phyloP scores from a whole-genome alignment of 2,888 invertebrate species.

The Caenorhabditis sp. region DNA sequence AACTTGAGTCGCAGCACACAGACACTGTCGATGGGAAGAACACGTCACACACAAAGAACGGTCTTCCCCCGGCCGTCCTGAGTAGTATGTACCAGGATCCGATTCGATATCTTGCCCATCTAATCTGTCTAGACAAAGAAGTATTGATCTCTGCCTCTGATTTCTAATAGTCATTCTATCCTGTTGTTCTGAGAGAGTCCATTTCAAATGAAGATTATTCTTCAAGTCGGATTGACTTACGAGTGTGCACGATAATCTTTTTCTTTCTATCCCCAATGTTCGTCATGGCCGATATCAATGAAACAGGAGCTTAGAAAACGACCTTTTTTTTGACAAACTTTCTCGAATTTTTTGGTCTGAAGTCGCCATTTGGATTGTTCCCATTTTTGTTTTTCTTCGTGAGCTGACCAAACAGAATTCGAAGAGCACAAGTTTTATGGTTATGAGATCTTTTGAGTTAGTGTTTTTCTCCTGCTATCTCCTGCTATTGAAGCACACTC shows the following conservation, averaged over 20 bases:
- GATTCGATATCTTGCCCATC: background rate
- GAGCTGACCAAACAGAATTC: no score
- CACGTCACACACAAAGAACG: conserved; percentile 4
- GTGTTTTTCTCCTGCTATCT: background rate
- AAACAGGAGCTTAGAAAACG: background rate
- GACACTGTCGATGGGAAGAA: background rate
- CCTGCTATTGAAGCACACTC: no score
- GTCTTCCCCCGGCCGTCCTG: background rate
- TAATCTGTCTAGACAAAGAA: conserved; percentile 26
- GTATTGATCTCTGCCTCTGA: conserved; percentile 16
- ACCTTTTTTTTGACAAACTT: background rate
- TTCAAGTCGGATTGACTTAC: conserved; percentile 6
- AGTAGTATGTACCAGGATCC: background rate
- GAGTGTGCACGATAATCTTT: background rate
- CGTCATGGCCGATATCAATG: no score
- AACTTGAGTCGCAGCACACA: background rate
- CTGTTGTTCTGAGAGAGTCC: background rate
- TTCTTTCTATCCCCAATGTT: background rate
- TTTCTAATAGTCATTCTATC: background rate
- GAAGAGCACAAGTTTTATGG: no score
- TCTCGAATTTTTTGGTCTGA: background rate
- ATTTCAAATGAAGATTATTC: conserved; percentile 11
- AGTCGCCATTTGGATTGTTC: background rate
- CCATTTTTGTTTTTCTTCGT: background rate
- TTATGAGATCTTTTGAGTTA: background rate